phyloP scores from a whole-genome alignment of 2,888 invertebrate genomes.

The Boloria selene region DNA sequence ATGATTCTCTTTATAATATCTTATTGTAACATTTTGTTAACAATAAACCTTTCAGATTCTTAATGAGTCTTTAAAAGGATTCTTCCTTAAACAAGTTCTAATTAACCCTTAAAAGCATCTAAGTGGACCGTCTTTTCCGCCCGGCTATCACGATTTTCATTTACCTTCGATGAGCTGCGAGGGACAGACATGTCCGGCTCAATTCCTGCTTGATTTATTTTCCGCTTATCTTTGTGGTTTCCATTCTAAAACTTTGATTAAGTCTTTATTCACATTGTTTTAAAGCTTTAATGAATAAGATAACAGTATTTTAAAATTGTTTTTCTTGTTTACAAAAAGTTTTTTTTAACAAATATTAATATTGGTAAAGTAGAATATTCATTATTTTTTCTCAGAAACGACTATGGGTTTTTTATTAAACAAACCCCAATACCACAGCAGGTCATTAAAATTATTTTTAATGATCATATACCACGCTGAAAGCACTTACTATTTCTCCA shows the following conservation, averaged over 20 bases:
- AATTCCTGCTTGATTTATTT: conserved; percentile 16
- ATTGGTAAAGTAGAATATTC: too few species aligned
- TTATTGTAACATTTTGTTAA: conserved; percentile 24
- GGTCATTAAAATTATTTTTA: conserved; percentile 20
- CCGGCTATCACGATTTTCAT: conserved; percentile 38
- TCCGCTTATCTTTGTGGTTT: conserved; percentile 17
- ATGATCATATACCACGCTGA: conserved; percentile 16
- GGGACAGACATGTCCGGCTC: conserved; percentile 29
- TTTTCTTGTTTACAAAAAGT: too few species aligned
- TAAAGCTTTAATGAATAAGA: neutral
- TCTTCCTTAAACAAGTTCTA: conserved; percentile 41
- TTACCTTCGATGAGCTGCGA: conserved; percentile 37
- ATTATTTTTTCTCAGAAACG: neutral
- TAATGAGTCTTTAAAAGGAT: conserved; percentile 37
- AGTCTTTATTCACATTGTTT: neutral
- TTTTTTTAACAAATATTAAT: too few species aligned
- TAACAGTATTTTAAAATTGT: too few species aligned
- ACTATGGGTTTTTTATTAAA: neutral
- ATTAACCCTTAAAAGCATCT: conserved; percentile 42
- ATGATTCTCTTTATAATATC: neutral
- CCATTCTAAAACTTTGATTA: neutral
- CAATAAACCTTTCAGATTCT: conserved; percentile 34
- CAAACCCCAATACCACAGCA: conserved; percentile 3
- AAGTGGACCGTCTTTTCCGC: conserved; percentile 40
- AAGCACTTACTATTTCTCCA: conserved; percentile 31